Base-by-base conservation (phyloP, 2,888 invertebrate genomes). In the Plusia festucae region DNA sequence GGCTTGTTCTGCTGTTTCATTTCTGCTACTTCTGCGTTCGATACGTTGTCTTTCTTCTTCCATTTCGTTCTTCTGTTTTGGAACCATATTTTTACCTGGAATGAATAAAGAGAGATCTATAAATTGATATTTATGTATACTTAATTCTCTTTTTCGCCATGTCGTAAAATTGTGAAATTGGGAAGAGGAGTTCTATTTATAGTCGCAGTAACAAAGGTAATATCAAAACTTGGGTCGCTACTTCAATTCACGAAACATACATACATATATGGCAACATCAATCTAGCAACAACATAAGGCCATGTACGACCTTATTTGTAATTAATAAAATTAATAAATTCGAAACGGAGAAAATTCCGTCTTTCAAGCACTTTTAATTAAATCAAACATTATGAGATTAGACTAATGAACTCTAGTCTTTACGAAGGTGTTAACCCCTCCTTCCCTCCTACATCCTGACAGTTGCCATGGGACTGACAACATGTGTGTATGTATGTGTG, bases 11-110 rank as follows among this genome's bases (percentile, higher is more conserved):
- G 94, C 57, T 95, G 97, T 86, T 98, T 98, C 87, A 97, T 96
- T 86, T 98, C 98, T 0, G 98, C 97, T 2, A 97, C 98, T 90
- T 98, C 98, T 18, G 98, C 97, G 88, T 98, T 98, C 69, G 97
- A 97, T 62, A 98, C 97, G 93, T 98, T 98, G 93, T 99, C 99
- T 90, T 98, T 98, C 90, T 99, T 99, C 95, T 99, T 99, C 91
- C 99, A 95, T 82, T 95, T 95, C 63, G 95, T 95, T 90, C 95
- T 91, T 81, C 98, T 96, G 89, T 98, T 98, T 93, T 98, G 98
- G 91, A 98, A 98, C 98, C 98, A 98, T 79, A 98, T 98, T 94
- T 98, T 98, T 83, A 98, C 98, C 98, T 98, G 96, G 46, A 96
- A 96, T 85, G 74, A 83, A 83, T 70, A 30, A 30, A 30, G 82